Evolutionary conservation across 1,140 invertebrate species (phyloP).

Genomic region (Drosophila ironensis): DNA sequence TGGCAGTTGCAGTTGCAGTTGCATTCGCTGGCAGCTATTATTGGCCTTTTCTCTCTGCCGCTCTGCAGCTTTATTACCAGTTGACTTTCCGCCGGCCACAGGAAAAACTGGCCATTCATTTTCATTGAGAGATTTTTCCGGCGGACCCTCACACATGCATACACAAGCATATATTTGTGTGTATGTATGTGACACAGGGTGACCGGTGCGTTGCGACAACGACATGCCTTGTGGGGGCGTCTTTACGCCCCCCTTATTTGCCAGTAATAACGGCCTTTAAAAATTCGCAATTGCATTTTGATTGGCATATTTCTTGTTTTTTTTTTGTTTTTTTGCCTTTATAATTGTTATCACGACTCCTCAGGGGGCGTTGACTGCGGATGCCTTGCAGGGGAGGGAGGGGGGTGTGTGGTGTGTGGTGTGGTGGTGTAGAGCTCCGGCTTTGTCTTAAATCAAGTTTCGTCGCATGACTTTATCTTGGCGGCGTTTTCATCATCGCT

Average conservation of each 20-base stretch:
- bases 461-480: slow-evolving; percentile 62
- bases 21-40: slow-evolving; percentile 23
- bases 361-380: slow-evolving; percentile 48
- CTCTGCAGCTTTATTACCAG: slow-evolving; percentile 43
- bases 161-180: too few species aligned
- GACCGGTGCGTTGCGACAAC: slow-evolving; percentile 7
- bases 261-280: slow-evolving; percentile 25
- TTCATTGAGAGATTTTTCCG: slow-evolving; percentile 61
- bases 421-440: not conserved
- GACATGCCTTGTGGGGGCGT: slow-evolving; percentile 13
- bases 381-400: slow-evolving; percentile 1
- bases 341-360: slow-evolving; percentile 32
- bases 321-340: slow-evolving; percentile 10
- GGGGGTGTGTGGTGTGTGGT: too few species aligned
- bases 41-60: slow-evolving; percentile 25
- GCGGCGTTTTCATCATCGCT: slow-evolving; percentile 51
- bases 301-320: slow-evolving; percentile 3
- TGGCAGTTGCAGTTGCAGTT: slow-evolving; percentile 19
- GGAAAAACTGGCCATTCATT: slow-evolving; percentile 37
- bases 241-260: slow-evolving; percentile 6
- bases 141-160: slow-evolving; percentile 1
- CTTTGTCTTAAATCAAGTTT: slow-evolving; percentile 70
- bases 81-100: slow-evolving; percentile 40
- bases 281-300: slow-evolving; percentile 33
- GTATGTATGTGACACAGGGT: too few species aligned